Percentiles rank a stretch among this genome's conserved stretches.
Conservation (phyloP, 2,888 invertebrate species). For the Dynastes hyllus region DNA sequence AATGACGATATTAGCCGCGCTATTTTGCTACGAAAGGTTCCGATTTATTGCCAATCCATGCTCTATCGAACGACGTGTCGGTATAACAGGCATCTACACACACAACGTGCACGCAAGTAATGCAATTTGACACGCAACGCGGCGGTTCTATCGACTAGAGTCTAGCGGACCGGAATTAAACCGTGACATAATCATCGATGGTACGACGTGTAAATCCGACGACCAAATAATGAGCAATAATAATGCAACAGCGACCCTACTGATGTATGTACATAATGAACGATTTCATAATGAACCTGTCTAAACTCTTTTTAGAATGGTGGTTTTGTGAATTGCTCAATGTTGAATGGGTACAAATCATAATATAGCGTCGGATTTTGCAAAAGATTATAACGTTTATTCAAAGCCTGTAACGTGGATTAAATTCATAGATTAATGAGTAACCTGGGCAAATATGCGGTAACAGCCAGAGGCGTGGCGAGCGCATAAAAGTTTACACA, state of each 20-base stretch:
- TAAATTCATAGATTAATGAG: too few relatives aligned
- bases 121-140: not conserved
- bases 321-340: too few relatives aligned
- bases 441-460: too few relatives aligned
- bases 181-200: conserved; percentile 8
- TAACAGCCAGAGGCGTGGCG: too few relatives aligned
- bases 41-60: not conserved
- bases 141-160: not conserved
- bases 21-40: not conserved
- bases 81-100: not conserved
- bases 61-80: not conserved
- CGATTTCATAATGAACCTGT: too few relatives aligned
- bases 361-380: too few relatives aligned
- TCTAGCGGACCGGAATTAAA: conserved; percentile 24
- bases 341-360: too few relatives aligned
- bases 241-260: not conserved
- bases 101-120: not conserved
- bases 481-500: too few relatives aligned
- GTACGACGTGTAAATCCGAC: conserved; percentile 1
- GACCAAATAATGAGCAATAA: conserved; percentile 16
- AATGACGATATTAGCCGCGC: not conserved
- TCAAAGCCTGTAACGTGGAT: too few relatives aligned
- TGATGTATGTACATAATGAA: too few relatives aligned
- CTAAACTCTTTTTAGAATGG: too few relatives aligned
- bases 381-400: too few relatives aligned